These are phyloP conservation scores for human DNA, from an alignment of 2,113 vertebrate genomes.

Conservation along the genomic window GRCh38 chr19:16843501-16844000, in stretches of 20 bases:
- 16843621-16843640: not conserved
- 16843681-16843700: not conserved
- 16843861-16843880: too few relatives aligned
- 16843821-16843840: not conserved
- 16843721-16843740: not conserved
- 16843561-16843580: not conserved
- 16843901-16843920: too few relatives aligned
- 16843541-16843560: not conserved
- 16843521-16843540: not conserved
- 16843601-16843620: not conserved
- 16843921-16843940: too few relatives aligned
- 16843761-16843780: too few relatives aligned
- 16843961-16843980: too few relatives aligned
- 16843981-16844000: too few relatives aligned
- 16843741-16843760: not conserved
- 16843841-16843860: too few relatives aligned
- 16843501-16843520: not conserved
- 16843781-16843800: not conserved
- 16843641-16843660: not conserved
- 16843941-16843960: too few relatives aligned
- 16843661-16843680: not conserved
- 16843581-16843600: not conserved
- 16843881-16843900: too few relatives aligned
- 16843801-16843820: not conserved
- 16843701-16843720: not conserved